phyloP scores from a whole-genome alignment of 2,888 invertebrate species.

The Apamea monoglypha region DNA sequence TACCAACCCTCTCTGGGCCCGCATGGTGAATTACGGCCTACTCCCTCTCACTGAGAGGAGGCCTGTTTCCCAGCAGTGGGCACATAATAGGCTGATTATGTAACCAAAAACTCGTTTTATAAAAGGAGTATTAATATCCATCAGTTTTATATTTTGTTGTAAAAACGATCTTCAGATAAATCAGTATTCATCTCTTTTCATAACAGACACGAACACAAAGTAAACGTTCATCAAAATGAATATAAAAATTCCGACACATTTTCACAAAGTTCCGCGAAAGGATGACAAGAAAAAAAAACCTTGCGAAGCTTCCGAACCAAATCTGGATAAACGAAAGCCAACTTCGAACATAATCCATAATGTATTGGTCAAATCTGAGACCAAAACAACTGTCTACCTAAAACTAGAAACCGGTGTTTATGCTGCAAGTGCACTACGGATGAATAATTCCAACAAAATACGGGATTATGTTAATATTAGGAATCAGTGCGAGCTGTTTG shows the following conservation, averaged over 20 bases:
- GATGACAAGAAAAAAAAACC: not conserved
- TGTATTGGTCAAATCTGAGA: slow-evolving; percentile 52
- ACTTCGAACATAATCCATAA: slow-evolving; percentile 52
- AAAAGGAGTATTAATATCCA: not conserved
- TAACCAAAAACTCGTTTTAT: not conserved
- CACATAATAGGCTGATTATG: too few species aligned
- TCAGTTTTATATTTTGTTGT: not conserved
- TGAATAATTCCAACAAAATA: slow-evolving; percentile 83
- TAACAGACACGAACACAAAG: not conserved
- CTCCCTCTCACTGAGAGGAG: too few species aligned
- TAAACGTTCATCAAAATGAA: not conserved
- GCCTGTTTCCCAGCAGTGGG: too few species aligned
- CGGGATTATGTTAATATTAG: slow-evolving; percentile 83
- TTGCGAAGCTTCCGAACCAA: not conserved
- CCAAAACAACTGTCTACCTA: slow-evolving; percentile 29
- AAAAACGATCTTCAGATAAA: not conserved
- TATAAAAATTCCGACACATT: not conserved
- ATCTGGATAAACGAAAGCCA: slow-evolving; percentile 13
- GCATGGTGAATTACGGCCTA: too few species aligned
- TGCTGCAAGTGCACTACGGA: slow-evolving; percentile 71
- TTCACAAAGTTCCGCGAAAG: not conserved
- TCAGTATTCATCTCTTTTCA: not conserved
- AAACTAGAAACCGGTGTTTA: slow-evolving; percentile 72
- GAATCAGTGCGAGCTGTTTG: slow-evolving; percentile 71
- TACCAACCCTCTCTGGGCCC: too few species aligned